phyloP scores from a whole-genome alignment of 2,888 invertebrate genomes.

The Cryptophagus acutangulus region DNA sequence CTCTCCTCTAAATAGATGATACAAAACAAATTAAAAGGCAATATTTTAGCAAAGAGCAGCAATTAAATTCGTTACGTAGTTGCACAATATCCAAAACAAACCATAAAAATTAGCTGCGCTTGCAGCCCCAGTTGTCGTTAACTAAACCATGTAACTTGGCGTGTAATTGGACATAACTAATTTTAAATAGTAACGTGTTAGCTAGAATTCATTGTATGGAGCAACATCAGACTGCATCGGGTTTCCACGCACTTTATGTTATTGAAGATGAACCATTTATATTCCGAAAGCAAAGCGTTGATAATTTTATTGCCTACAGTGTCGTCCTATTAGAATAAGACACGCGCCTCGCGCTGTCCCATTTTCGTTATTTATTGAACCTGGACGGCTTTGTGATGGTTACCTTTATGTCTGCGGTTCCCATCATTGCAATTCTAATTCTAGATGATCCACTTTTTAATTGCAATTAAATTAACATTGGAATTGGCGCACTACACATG shows the following conservation, averaged over 20 bases:
- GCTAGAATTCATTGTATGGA: slow-evolving; percentile 16
- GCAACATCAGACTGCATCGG: slow-evolving; percentile 14
- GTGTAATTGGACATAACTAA: slow-evolving; percentile 38
- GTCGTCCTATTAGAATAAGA: slow-evolving; percentile 44
- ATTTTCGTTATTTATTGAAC: slow-evolving; percentile 37
- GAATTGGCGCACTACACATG: no score
- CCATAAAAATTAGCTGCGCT: slow-evolving; percentile 38
- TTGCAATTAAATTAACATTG: slow-evolving; percentile 13
- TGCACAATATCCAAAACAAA: slow-evolving; percentile 34
- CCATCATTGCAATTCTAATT: slow-evolving; percentile 37
- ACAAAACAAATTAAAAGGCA: slow-evolving; percentile 23
- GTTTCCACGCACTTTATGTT: slow-evolving; percentile 32
- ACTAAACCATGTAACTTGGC: slow-evolving; percentile 30
- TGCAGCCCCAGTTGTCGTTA: slow-evolving; percentile 34
- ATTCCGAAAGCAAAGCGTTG: slow-evolving; percentile 45
- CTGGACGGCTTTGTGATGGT: slow-evolving; percentile 31
- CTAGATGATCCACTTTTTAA: slow-evolving; percentile 29
- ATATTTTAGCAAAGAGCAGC: slow-evolving; percentile 21
- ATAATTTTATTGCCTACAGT: slow-evolving; percentile 47
- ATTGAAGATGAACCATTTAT: slow-evolving; percentile 45
- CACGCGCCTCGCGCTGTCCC: slow-evolving; percentile 40
- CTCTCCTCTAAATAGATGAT: no score
- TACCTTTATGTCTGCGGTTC: slow-evolving; percentile 42
- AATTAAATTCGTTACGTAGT: slow-evolving; percentile 33
- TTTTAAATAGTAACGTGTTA: slow-evolving; percentile 20